Evolutionary conservation across 1,140 invertebrate species (phyloP), one percentile per base, ranked within the genome.

Genomic region (Paramacrobiotus metropolitanus): DNA sequence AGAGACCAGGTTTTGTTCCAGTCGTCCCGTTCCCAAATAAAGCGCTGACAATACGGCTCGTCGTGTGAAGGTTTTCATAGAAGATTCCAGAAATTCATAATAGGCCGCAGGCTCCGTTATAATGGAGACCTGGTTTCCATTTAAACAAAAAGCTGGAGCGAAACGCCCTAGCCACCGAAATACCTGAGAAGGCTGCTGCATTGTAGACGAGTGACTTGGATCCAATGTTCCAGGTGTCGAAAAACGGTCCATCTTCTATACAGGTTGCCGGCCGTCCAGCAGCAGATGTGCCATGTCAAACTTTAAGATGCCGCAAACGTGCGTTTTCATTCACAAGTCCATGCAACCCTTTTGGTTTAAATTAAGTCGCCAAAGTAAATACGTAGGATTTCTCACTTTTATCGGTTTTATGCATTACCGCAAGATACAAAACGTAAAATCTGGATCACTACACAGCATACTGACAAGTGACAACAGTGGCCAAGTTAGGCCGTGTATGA

Each of bases 1-100:
- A 69, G 71, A 70, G 74, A 85, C 83, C 68, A 97, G 72, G 62
- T 84, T 76, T 61, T 78, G 76, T 74, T 97, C 93, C 63, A 93
- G 72, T 29, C 78, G 69, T 1, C 91, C 91, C 63, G 82, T 93
- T 45, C 94, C 94, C 40, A 97, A 74, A 71, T 98, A 98, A 2
- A 98, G 73, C 59, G 92, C 94, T 1, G 90, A 84, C 59, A 97
- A 71, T 0, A 83, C 82, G 68, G 98, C 86, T 67, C 93, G 79
- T 81, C 20, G 59, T 40, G 21, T 28, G 18, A 29, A 59, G 44
- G 59, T 63, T 18, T 55, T 21, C 48, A 59, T n/a, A 61, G 61
- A 45, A 31, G 63, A 64, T 44, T 67, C 65, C 59, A 75, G 63
- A 20, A 67, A 68, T 65, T 71, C 62, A 68, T 71, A 72, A 59